These are phyloP conservation scores for Eptatretus burgeri DNA, from an alignment of 2,113 vertebrate species.

Conservation along the genomic window DNA sequence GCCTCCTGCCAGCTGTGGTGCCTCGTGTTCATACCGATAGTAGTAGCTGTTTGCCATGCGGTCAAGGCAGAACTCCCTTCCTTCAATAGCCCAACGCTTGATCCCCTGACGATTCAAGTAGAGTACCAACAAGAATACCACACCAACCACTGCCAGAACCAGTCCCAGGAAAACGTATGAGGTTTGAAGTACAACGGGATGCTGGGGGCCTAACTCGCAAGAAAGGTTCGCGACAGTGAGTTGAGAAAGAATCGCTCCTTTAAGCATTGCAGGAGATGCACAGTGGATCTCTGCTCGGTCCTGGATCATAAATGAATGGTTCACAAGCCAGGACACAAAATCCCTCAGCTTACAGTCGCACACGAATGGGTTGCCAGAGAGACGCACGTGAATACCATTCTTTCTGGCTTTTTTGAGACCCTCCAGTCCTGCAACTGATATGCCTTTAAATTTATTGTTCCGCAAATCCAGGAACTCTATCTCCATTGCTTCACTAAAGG, in stretches of 20 bases:
- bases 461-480: conserved; percentile 41
- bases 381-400: conserved; percentile 16
- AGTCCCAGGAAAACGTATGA: conserved; percentile 78
- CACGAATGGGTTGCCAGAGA: conserved; percentile 38
- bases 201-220: conserved; percentile 17
- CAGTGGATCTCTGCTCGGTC: conserved; percentile 26
- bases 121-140: conserved; percentile 81
- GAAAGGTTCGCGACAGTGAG: conserved; percentile 21
- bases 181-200: conserved; percentile 46
- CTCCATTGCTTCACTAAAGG: conserved; percentile 19
- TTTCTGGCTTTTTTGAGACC: conserved; percentile 19
- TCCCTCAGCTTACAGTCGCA: conserved; percentile 43
- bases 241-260: conserved; percentile 20
- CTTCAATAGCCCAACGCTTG: conserved; percentile 91
- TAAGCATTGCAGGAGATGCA: conserved; percentile 21
- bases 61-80: conserved; percentile 84
- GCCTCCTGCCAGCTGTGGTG: not conserved
- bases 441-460: conserved; percentile 28
- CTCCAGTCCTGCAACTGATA: conserved; percentile 19
- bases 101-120: conserved; percentile 93
- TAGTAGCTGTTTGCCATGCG: conserved; percentile 94
- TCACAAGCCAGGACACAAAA: conserved; percentile 41
- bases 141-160: conserved; percentile 71
- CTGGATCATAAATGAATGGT: conserved; percentile 22
- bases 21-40: conserved; percentile 45